Evolutionary conservation across 2,888 invertebrate species (phyloP), one percentile per base, ranked within the genome.

Genomic region (Rhingia campestris): DNA sequence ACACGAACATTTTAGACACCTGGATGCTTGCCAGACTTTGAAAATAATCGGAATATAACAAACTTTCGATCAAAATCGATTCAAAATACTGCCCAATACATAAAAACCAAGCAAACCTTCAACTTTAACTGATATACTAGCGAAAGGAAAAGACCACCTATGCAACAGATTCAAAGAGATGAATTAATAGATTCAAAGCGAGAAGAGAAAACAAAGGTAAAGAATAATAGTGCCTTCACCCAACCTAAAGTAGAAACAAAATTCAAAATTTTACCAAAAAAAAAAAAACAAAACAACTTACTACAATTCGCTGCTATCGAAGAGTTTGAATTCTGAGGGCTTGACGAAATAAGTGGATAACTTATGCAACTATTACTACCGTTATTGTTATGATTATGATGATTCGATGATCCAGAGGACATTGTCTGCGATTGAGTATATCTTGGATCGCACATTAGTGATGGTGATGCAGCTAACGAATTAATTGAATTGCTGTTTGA

Each of bases 401-500:
- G 69, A 3, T 69, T 33, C 43, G 79, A 63, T 35, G 73, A 56
- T 35, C 73, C 72, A 64, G 82, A 63, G 58, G 79, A 66, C 58
- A 72, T 72, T 51, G 79, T 51, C 41, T 77, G 72, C 33, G 79
- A 79, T 41, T 84, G 82, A 47, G 54, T 53, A 64, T 82, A 82
- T 59, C 82, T 82, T 49, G 73, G 58, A 74, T 82, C 82, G 53
- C 73, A 82, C 51, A 77, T 58, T 12, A 79, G 73, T 64, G 74
- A 64, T 39, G 84, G 64, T 47, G 84, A 69, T 69, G 73, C 67
- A 12, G 79, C 79, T 37, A 79, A 32, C 6, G 69, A 79, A 54
- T 82, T 77, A 33, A 51, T 73, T 6, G 72, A 82, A 77, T 63
- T 82, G 58, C n/a, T 77, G 79, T 70, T 79, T 5, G 74, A 77